phyloP scores from a whole-genome alignment of 2,113 vertebrate species.

The Phalacrocorax brasilianus region DNA sequence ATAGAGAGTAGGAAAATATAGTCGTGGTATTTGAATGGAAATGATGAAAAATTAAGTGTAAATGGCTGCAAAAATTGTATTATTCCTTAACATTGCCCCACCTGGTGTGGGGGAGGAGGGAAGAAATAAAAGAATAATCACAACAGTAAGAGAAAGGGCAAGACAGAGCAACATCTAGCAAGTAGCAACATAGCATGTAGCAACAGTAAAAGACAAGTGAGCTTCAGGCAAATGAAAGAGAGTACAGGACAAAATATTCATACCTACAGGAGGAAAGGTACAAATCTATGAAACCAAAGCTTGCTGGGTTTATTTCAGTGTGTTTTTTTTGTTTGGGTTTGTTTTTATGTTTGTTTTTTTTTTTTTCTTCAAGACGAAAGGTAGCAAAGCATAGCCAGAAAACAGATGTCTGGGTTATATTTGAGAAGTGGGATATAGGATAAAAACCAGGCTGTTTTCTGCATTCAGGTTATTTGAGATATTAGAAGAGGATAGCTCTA shows the following conservation, averaged over 20 bases:
- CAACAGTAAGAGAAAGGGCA: neutral
- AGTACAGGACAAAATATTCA: neutral
- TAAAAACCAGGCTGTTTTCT: neutral
- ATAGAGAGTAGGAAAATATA: neutral
- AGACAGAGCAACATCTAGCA: neutral
- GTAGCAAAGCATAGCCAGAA: neutral
- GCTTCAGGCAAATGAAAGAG: neutral
- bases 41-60: neutral
- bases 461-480: neutral
- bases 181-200: neutral
- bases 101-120: neutral
- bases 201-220: neutral
- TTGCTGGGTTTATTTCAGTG: neutral
- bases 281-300: fast-evolving
- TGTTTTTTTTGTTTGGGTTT: neutral
- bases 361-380: neutral
- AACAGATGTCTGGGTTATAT: neutral
- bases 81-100: neutral
- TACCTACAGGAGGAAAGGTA: neutral
- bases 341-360: neutral
- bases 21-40: neutral
- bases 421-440: neutral
- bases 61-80: neutral
- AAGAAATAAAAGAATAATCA: neutral
- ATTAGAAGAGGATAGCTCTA: neutral